Percentiles rank a stretch among this genome's conserved stretches.
Evolutionary conservation across 2,113 vertebrate genomes (phyloP).

Genomic region (Terrapene triunguis): DNA sequence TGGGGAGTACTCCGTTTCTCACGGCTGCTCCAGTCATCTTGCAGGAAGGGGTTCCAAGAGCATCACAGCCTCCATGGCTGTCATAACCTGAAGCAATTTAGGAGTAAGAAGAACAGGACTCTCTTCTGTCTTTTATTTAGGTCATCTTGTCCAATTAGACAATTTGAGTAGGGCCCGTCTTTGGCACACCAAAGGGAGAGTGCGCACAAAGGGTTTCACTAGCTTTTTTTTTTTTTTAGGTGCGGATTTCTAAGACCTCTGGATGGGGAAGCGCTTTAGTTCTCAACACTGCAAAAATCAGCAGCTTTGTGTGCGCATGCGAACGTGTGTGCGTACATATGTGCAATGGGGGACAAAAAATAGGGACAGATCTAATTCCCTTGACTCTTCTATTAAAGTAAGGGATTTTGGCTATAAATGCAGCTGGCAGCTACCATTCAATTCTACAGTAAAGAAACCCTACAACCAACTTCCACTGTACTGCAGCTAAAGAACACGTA

Average conservation of each 20-base stretch:
- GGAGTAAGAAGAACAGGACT: background rate
- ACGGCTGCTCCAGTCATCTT: background rate
- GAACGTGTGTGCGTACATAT: background rate
- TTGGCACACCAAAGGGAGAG: background rate
- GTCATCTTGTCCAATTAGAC: background rate
- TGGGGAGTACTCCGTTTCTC: background rate
- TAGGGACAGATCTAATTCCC: background rate
- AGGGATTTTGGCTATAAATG: background rate
- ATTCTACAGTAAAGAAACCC: background rate
- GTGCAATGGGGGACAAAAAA: background rate
- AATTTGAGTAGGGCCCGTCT: background rate
- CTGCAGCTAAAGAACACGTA: background rate
- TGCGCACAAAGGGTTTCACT: background rate
- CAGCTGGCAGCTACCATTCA: background rate
- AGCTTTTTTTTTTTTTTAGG: background rate
- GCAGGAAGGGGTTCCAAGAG: background rate
- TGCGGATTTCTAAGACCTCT: background rate
- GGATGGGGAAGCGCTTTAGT: background rate
- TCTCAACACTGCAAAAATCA: background rate
- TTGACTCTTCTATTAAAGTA: background rate
- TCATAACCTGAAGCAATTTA: background rate
- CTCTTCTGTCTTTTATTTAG: background rate
- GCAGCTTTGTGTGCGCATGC: background rate
- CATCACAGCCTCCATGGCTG: background rate
- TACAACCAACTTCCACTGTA: background rate